phyloP scores from a whole-genome alignment of 2,888 invertebrate species.

The Abrostola tripartita region DNA sequence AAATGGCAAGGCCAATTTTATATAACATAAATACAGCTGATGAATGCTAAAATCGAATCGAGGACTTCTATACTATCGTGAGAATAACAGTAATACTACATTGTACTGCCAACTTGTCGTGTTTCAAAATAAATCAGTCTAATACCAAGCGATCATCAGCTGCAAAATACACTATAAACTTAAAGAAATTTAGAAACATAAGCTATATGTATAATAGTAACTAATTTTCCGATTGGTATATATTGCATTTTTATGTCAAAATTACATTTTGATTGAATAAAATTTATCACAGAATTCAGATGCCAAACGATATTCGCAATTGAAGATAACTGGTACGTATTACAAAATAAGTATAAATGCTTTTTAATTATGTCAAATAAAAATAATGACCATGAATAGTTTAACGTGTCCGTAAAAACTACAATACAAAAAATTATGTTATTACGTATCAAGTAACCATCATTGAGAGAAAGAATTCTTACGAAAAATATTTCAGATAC shows the following conservation, averaged over 20 bases:
- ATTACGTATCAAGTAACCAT: constrained; percentile 62
- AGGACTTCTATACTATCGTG: constrained; percentile 23
- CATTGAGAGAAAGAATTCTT: constrained; percentile 43
- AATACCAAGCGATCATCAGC: constrained; percentile 50
- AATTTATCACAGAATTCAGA: constrained; percentile 80
- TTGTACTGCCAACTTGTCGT: constrained; percentile 26
- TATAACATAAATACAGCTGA: constrained; percentile 52
- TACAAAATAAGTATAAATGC: constrained; percentile 53
- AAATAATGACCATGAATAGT: constrained; percentile 46
- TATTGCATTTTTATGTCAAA: constrained; percentile 65
- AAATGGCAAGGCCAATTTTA: constrained; percentile 80
- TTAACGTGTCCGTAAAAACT: constrained; percentile 49
- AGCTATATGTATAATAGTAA: constrained; percentile 53
- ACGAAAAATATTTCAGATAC: constrained; percentile 41
- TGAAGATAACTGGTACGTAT: constrained; percentile 48
- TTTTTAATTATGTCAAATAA: constrained; percentile 43
- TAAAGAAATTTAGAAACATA: constrained; percentile 53
- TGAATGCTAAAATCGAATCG: constrained; percentile 42
- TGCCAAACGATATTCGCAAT: constrained; percentile 61
- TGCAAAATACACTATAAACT: constrained; percentile 36
- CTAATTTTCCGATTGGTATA: constrained; percentile 56
- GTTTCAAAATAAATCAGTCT: constrained; percentile 42
- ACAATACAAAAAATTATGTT: constrained; percentile 52
- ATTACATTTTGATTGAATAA: constrained; percentile 72
- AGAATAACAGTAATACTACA: constrained; percentile 43